phyloP scores from a whole-genome alignment of 2,888 invertebrate species.

The Xestia rhomboidea region DNA sequence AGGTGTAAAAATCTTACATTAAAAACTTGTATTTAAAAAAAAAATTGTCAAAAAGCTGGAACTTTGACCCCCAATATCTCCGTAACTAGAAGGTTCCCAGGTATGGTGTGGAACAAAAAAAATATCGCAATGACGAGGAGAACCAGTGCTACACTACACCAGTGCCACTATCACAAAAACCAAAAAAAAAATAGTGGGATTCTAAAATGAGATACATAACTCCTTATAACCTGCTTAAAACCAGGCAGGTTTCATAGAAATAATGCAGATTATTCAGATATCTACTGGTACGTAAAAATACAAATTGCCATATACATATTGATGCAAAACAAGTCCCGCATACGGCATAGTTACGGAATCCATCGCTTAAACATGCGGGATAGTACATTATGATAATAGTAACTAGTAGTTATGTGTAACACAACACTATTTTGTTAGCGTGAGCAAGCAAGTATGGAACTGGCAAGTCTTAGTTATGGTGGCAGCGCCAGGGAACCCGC shows the following conservation, averaged over 20 bases:
- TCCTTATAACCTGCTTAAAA: background rate
- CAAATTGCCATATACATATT: slow-evolving; percentile 32
- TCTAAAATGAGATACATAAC: background rate
- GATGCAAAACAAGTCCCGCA: slow-evolving; percentile 49
- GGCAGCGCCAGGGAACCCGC: no score
- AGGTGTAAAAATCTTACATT: no score
- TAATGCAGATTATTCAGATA: slow-evolving; percentile 2
- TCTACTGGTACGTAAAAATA: slow-evolving; percentile 14
- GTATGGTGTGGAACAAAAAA: no score
- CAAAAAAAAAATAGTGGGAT: background rate
- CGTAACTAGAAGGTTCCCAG: no score
- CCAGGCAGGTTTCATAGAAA: background rate
- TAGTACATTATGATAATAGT: slow-evolving; percentile 45
- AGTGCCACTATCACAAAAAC: no score
- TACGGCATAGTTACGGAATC: slow-evolving; percentile 46
- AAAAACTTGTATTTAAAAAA: no score
- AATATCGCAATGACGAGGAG: no score
- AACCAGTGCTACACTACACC: no score
- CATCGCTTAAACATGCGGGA: slow-evolving; percentile 48
- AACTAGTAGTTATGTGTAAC: slow-evolving; percentile 30
- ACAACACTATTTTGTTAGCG: slow-evolving; percentile 6
- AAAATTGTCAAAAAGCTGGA: no score
- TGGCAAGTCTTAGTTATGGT: no score
- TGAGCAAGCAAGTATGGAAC: background rate
- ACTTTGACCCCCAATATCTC: no score